Evolutionary conservation across 35 echinoderm and acorn worm genomes (phyloP).

Genomic region (Lytechinus pictus): DNA sequence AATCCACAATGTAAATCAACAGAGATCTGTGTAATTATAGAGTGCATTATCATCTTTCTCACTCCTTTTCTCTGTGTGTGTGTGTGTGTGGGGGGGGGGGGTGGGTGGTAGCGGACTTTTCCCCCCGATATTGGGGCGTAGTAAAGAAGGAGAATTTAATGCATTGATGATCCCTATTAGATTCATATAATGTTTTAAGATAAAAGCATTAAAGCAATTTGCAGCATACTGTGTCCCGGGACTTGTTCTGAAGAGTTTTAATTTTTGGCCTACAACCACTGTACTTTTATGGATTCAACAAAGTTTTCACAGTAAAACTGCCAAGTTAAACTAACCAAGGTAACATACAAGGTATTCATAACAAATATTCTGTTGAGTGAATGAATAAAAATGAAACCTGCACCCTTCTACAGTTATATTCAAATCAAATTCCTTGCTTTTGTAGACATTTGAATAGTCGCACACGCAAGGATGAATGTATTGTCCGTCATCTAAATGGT

Average conservation of each 20-base stretch:
- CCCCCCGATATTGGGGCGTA: no score
- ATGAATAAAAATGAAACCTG: not conserved
- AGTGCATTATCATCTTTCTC: no score
- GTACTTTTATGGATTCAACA: not conserved
- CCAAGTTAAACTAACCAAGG: not conserved
- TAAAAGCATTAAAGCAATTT: not conserved
- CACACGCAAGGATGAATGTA: constrained; percentile 30
- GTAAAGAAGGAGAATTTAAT: no score
- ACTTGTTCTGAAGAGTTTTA: not conserved
- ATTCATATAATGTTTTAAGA: not conserved
- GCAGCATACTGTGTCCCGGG: not conserved
- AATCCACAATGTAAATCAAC: no score
- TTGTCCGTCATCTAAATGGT: constrained; percentile 14
- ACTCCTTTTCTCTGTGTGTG: no score
- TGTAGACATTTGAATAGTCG: constrained; percentile 14
- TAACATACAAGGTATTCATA: constrained; percentile 14
- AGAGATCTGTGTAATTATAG: no score
- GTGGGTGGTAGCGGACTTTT: no score
- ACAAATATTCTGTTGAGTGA: not conserved
- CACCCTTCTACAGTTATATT: constrained; percentile 37
- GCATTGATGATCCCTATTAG: no score
- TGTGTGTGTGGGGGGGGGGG: not conserved
- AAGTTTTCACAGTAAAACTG: not conserved
- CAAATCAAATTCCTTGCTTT: constrained; percentile 16
- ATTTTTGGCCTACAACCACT: not conserved